phyloP scores from a whole-genome alignment of 2,113 vertebrate genomes.

The Bos javanicus region DNA sequence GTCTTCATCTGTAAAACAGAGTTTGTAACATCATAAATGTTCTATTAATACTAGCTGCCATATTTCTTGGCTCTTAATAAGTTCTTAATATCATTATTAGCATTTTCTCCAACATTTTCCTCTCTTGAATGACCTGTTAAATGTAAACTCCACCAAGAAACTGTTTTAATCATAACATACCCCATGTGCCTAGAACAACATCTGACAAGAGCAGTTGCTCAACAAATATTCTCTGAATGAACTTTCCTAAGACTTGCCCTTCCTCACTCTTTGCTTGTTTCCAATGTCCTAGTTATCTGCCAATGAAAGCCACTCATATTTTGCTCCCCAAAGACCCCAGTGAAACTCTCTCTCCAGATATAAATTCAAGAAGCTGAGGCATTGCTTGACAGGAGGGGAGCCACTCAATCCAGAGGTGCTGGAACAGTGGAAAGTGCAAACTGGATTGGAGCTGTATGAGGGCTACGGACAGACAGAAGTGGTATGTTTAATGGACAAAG shows the following conservation, averaged over 20 bases:
- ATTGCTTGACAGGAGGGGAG: slow-evolving; percentile 81
- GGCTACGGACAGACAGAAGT: slow-evolving; percentile 87
- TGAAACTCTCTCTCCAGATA: slow-evolving; percentile 68
- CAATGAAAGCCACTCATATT: neutral
- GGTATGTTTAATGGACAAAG: slow-evolving; percentile 60
- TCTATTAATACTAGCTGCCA: neutral
- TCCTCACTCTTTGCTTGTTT: neutral
- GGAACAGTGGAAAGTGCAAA: slow-evolving; percentile 79
- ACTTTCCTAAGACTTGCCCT: neutral
- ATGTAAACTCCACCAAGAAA: neutral
- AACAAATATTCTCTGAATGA: neutral
- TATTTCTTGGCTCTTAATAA: neutral
- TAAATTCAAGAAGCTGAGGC: slow-evolving; percentile 77
- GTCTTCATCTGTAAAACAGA: neutral
- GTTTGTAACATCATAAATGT: neutral
- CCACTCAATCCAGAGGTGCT: slow-evolving; percentile 83
- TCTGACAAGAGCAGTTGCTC: neutral
- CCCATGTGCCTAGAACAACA: neutral
- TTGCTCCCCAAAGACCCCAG: neutral
- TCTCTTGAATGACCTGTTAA: neutral
- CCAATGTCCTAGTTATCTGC: neutral
- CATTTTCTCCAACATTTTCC: neutral
- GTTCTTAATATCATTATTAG: neutral
- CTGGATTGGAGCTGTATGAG: slow-evolving; percentile 84
- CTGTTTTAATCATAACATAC: neutral